Evolutionary conservation across 2,113 vertebrate genomes (phyloP).

Genomic region (Nymphicus hollandicus): DNA sequence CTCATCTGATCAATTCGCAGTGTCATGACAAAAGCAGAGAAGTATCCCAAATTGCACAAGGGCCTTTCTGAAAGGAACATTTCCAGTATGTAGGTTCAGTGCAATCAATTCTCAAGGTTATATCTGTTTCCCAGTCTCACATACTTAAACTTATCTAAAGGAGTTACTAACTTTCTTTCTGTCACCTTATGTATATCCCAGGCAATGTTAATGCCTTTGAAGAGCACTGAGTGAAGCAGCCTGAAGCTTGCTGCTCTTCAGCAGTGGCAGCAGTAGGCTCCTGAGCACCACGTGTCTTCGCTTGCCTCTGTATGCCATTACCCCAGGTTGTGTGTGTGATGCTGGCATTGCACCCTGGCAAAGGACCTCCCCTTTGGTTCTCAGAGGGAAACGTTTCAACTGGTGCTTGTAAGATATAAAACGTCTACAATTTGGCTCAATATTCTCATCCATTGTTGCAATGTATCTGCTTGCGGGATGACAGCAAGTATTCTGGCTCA

Average conservation of each 20-base stretch:
- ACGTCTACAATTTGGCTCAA: not conserved
- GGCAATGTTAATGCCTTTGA: not conserved
- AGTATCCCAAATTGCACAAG: not conserved
- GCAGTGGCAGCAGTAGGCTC: not conserved
- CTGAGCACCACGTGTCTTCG: not conserved
- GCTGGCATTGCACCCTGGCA: not conserved
- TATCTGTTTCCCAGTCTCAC: not conserved
- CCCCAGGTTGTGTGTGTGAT: not conserved
- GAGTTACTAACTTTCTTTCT: not conserved
- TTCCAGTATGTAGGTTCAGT: not conserved
- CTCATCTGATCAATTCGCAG: not conserved
- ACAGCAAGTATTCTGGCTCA: not conserved
- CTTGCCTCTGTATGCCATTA: not conserved
- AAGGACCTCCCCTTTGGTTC: not conserved
- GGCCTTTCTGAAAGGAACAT: not conserved
- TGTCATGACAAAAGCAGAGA: not conserved
- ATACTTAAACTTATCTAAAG: not conserved
- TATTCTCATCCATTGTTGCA: not conserved
- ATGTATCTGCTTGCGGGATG: not conserved
- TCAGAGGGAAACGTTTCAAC: accelerated
- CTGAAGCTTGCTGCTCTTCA: not conserved
- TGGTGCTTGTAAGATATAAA: not conserved
- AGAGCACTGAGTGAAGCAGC: not conserved
- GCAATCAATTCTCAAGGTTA: not conserved
- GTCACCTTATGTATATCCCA: not conserved